A percentile compares a stretch with the other conserved stretches of the same genome.
phyloP scores from a whole-genome alignment of 2,113 vertebrate genomes.

The Thalassarche chlororhynchos region DNA sequence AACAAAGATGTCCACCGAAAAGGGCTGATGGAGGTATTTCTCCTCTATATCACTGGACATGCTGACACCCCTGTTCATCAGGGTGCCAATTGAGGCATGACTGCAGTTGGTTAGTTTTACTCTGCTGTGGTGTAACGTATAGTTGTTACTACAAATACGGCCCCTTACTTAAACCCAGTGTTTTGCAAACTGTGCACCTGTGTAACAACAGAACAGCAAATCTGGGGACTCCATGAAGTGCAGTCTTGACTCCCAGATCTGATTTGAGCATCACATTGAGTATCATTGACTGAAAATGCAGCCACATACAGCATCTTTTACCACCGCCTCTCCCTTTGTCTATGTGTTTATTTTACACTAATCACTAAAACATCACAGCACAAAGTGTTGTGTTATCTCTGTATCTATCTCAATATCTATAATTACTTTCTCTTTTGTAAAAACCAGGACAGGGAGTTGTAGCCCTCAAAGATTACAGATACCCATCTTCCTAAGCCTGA shows the following conservation, averaged over 20 bases:
- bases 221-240: neutral
- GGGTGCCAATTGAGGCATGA: neutral
- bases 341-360: neutral
- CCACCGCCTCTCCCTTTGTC: neutral
- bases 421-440: constrained; percentile 64
- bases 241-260: neutral
- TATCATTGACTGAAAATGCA: neutral
- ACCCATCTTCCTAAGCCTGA: constrained; percentile 64
- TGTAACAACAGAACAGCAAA: neutral
- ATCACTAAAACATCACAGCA: constrained; percentile 19
- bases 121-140: constrained; percentile 11
- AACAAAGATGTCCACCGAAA: neutral
- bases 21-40: neutral
- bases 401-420: constrained; percentile 52
- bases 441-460: constrained; percentile 62
- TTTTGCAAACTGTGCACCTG: neutral
- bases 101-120: neutral
- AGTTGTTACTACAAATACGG: neutral
- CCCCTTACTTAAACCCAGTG: neutral
- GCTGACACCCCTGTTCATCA: accelerated
- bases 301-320: neutral
- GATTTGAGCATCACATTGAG: neutral
- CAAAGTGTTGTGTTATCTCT: constrained; percentile 10
- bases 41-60: neutral
- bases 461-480: constrained; percentile 67